Evolutionary conservation across 2,888 invertebrate species (phyloP), one percentile per base, ranked within the genome.

Genomic region (Bimastos eiseni): DNA sequence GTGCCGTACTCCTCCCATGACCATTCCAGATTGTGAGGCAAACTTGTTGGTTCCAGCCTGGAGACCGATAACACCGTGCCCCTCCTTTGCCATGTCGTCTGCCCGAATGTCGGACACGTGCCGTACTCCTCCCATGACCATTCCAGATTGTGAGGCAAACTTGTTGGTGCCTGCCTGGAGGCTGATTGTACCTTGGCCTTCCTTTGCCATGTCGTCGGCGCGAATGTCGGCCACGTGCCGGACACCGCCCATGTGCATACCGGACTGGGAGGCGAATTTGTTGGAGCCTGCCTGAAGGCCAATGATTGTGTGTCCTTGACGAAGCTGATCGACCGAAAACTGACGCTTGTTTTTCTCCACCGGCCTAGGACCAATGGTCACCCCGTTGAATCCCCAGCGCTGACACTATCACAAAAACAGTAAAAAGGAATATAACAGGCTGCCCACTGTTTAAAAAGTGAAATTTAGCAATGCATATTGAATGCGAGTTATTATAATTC

Each of bases 361-460:
- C 34, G 95, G 95, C 91, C 93, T 94, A 17, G 94, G 93, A 13
- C 95, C 95, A 90, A 94, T 94, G 13, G 93, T 93, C 21, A 94
- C 93, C 33, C 94, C 95, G 36, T 93, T 92, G 92, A 94, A 94
- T 21, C 93, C 92, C 91, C 94, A 92, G 89, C 95, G 92, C 92
- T 95, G 95, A 90, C 91, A 91, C 92, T 92, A 15, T 6, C 86
- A 37, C 86, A 86, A 36, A 8, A 86, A 86, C 34, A 34, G 1
- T 24, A 86, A 36, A 4, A 34, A 34, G 8, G 24, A 36, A 86
- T 34, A 37, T 6, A 6, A 6, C 17, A 13, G 83, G 33, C 83
- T 15, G 41, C 6, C 13, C 8, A n/a, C 70, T n/a, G 70, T 70
- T 70, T 30, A n/a, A 70, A n/a, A 30, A 70, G 17, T n/a, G 70